Evolutionary conservation across 37 sponge, comb jelly and placozoan species (phyloP).

Genomic region (Ephydatia muelleri): DNA sequence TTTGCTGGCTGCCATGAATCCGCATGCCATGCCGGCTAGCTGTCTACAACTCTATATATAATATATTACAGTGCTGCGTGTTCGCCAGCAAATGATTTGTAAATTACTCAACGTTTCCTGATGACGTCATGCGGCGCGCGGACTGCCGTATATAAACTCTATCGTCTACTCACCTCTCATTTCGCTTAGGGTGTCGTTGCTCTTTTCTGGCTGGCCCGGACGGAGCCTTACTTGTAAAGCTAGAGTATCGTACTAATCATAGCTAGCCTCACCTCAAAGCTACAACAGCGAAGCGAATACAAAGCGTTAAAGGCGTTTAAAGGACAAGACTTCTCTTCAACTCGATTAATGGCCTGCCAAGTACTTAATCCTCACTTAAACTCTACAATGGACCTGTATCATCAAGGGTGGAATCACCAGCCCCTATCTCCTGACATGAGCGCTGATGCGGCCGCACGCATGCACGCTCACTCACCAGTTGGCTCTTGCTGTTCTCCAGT

Average conservation of each 20-base stretch:
- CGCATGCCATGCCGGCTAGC: too few relatives aligned
- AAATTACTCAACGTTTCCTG: too few relatives aligned
- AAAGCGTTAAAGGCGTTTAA: conserved; percentile 11
- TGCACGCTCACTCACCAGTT: conserved; percentile 47
- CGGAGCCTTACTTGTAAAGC: neutral
- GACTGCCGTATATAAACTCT: neutral
- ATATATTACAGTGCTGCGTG: too few relatives aligned
- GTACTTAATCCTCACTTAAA: conserved; percentile 29
- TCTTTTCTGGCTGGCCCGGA: neutral
- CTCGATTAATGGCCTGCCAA: conserved; percentile 37
- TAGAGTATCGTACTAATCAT: neutral
- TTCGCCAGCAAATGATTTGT: too few relatives aligned
- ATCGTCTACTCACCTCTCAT: neutral
- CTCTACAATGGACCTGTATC: conserved; percentile 32
- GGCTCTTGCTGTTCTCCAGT: conserved; percentile 35
- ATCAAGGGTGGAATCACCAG: conserved; percentile 44
- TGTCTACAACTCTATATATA: too few relatives aligned
- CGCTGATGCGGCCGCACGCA: conserved; percentile 14
- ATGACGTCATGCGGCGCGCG: neutral
- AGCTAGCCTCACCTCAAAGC: neutral
- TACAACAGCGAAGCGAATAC: neutral
- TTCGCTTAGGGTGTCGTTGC: neutral
- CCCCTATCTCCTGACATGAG: conserved; percentile 54
- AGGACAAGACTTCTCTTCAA: neutral
- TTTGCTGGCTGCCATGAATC: too few relatives aligned